Conservation (phyloP, 2,888 invertebrate genomes). For the Pyrrhosoma nymphula region DNA sequence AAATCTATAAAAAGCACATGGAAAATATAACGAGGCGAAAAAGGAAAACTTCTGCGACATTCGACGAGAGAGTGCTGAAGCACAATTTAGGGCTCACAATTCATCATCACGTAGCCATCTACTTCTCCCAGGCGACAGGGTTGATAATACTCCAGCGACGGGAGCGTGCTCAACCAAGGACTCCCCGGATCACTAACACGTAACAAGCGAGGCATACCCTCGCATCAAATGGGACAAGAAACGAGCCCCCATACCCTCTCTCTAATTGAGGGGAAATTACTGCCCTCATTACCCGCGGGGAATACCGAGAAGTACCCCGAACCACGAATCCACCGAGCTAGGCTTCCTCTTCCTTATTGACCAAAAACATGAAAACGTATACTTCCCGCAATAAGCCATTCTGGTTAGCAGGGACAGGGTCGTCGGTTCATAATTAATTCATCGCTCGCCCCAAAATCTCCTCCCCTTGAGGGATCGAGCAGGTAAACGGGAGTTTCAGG, state of each 20-base stretch:
- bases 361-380: neutral
- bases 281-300: neutral
- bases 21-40: too few relatives aligned
- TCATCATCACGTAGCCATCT: neutral
- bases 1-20: too few relatives aligned
- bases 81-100: neutral
- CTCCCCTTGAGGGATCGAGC: neutral
- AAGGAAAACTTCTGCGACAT: neutral
- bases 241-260: neutral
- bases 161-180: neutral
- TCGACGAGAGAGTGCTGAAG: neutral
- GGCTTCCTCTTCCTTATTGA: neutral
- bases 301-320: neutral
- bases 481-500: neutral
- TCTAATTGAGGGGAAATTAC: neutral
- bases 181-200: neutral
- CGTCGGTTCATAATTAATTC: neutral
- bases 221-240: neutral
- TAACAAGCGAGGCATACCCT: neutral
- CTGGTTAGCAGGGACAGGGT: neutral
- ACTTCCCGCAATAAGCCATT: neutral
- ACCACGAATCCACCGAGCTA: neutral
- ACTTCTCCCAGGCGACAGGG: neutral
- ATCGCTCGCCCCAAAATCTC: neutral
- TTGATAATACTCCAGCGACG: neutral